Base-by-base conservation (phyloP, 2,888 invertebrate species). In the Tuta absoluta region DNA sequence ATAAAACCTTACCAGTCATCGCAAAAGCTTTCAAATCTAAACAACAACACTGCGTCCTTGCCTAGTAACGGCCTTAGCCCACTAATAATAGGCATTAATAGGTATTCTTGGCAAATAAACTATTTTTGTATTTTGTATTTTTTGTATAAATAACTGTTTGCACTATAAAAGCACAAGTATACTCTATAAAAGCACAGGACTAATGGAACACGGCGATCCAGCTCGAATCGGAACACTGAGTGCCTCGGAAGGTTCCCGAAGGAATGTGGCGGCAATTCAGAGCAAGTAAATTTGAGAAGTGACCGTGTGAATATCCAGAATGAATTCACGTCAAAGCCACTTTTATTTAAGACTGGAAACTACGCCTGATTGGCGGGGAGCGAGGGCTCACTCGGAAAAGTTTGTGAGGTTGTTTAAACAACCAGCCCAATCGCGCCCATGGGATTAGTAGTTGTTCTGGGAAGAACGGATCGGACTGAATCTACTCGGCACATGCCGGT, bases 201-300 rank as follows among this genome's bases (percentile, higher is more conserved):
- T 17, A 17, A 56, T 56, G 24, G n/a, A 17, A 24, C 56, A 33
- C 56, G 8, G 56, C 33, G 24, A 14, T 33, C 28, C 56, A 56
- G 24, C 24, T 28, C 24, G 24, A 33, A 17, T 56, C 56, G 24
- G 71, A 75, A 77, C 73, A 85, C 86, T 86, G 86, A 79, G 68
- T 70, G 66, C 78, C 87, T 84, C 83, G 82, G 88, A 85, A 78
- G 56, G 28, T 56, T 28, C 56, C 56, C 28, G 24, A 28, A 24
- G 56, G 56, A 56, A 56, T 56, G 56, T 56, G n/a, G 75, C 72
- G 68, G 67, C 73, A n/a, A 45, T 7, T 17, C 45, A 45, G 7
- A 45, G 45, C n/a, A 0, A 17, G 17, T 17, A 45, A n/a, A 45
- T n/a, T 45, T 3, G 4, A 45, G 17, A n/a, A n/a, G 45, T n/a